Conservation (phyloP, 2,113 vertebrate species). For the Tauraco erythrolophus region DNA sequence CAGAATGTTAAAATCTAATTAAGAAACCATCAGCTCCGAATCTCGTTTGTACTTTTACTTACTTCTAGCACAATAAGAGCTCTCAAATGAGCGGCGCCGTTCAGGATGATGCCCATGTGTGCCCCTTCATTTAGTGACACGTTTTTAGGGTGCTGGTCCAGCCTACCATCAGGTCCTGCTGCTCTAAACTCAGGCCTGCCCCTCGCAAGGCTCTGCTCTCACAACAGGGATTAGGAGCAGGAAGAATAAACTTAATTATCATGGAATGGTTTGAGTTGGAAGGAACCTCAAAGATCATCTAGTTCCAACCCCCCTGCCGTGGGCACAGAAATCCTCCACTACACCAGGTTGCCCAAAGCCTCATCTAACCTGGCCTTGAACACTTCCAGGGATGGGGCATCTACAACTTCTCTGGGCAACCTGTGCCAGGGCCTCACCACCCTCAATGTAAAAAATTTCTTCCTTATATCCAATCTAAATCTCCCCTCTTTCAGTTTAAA, state of each 20-base stretch:
- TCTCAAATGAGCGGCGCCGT: not conserved
- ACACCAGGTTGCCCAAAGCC: no score
- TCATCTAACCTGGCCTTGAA: no score
- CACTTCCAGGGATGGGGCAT: no score
- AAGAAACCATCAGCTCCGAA: not conserved
- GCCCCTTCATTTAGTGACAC: not conserved
- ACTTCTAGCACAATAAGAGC: rapidly evolving
- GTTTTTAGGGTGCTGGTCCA: not conserved
- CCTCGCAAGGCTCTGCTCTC: not conserved
- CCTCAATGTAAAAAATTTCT: no score
- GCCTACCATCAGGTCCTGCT: not conserved
- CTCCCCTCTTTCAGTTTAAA: no score
- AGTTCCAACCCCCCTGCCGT: no score
- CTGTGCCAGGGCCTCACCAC: no score
- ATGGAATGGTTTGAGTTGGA: no score
- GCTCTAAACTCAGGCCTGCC: not conserved
- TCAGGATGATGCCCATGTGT: rapidly evolving
- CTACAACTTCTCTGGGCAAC: no score
- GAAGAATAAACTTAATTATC: not conserved
- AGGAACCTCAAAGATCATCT: no score
- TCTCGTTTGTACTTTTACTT: not conserved
- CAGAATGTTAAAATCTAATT: not conserved
- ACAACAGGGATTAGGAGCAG: not conserved
- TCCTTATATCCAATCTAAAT: no score
- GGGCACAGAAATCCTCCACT: no score